Percentiles rank a stretch among this genome's conserved stretches.
phyloP scores from a whole-genome alignment of 2,797 vertebrate genomes.

The Lophotriccus pileatus region DNA sequence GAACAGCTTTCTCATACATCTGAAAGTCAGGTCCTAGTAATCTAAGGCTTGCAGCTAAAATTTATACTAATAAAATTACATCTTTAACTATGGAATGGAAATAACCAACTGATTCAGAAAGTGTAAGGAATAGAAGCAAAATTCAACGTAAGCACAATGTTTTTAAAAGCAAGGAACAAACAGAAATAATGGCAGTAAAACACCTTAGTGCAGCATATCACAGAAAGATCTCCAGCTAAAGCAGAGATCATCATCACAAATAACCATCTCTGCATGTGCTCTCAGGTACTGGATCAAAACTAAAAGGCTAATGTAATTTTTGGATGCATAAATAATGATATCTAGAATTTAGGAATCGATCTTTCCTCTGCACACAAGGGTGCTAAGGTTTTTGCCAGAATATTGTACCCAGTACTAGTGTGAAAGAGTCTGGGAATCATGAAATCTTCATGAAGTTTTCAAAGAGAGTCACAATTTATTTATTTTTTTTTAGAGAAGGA shows the following conservation, averaged over 20 bases:
- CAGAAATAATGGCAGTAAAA: neutral
- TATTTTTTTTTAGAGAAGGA: neutral
- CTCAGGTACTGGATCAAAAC: neutral
- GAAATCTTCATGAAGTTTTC: neutral
- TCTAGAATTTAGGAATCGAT: neutral
- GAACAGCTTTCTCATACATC: neutral
- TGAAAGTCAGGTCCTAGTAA: neutral
- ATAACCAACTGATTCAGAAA: neutral
- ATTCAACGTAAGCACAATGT: neutral
- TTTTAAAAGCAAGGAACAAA: neutral
- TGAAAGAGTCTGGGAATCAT: neutral
- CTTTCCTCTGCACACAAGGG: neutral
- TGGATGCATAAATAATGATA: neutral
- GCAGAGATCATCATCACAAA: neutral
- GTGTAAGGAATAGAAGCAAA: neutral
- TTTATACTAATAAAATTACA: neutral
- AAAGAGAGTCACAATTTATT: neutral
- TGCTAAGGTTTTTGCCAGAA: neutral
- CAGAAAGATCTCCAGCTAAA: neutral
- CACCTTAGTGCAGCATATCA: neutral
- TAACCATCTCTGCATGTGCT: neutral
- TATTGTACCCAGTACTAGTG: neutral
- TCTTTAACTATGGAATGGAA: neutral
- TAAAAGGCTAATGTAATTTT: neutral
- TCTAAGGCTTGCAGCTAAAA: neutral